phyloP scores from a whole-genome alignment of 2,888 invertebrate species.

The Oxytorus armatus region DNA sequence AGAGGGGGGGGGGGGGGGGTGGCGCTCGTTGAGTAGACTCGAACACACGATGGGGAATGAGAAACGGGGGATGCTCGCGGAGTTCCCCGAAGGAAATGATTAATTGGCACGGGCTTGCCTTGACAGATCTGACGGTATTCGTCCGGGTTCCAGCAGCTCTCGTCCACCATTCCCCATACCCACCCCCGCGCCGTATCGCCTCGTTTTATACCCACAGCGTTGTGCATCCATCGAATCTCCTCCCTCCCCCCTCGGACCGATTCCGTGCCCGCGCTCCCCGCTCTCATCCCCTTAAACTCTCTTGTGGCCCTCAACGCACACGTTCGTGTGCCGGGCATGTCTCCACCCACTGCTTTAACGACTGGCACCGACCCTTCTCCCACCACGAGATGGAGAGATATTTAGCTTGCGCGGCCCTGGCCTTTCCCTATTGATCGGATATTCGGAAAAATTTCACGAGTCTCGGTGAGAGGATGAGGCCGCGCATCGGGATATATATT shows the following conservation, averaged over 20 bases:
- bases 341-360: slow-evolving; percentile 68
- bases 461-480: slow-evolving; percentile 67
- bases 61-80: slow-evolving; percentile 60
- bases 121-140: slow-evolving; percentile 76
- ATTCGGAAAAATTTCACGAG: slow-evolving; percentile 82
- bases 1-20: slow-evolving; percentile 49
- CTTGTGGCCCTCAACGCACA: slow-evolving; percentile 61
- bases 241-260: slow-evolving; percentile 38
- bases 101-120: slow-evolving; percentile 77
- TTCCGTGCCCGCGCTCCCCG: slow-evolving; percentile 41
- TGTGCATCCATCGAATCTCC: slow-evolving; percentile 61
- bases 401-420: slow-evolving; percentile 71
- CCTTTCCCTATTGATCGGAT: slow-evolving; percentile 81
- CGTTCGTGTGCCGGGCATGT: slow-evolving; percentile 57
- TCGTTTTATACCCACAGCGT: slow-evolving; percentile 62
- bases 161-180: slow-evolving; percentile 47
- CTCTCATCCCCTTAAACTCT: slow-evolving; percentile 63
- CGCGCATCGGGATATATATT: slow-evolving; percentile 48
- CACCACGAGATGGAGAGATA: slow-evolving; percentile 63
- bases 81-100: slow-evolving; percentile 76
- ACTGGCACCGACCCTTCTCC: slow-evolving; percentile 64
- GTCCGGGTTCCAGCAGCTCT: slow-evolving; percentile 54
- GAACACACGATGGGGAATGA: slow-evolving; percentile 44
- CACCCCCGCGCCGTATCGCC: slow-evolving; percentile 55
- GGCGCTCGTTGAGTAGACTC: slow-evolving; percentile 58